Evolutionary conservation across 2,113 vertebrate genomes (phyloP).

Genomic region (Nyctibius bracteatus): DNA sequence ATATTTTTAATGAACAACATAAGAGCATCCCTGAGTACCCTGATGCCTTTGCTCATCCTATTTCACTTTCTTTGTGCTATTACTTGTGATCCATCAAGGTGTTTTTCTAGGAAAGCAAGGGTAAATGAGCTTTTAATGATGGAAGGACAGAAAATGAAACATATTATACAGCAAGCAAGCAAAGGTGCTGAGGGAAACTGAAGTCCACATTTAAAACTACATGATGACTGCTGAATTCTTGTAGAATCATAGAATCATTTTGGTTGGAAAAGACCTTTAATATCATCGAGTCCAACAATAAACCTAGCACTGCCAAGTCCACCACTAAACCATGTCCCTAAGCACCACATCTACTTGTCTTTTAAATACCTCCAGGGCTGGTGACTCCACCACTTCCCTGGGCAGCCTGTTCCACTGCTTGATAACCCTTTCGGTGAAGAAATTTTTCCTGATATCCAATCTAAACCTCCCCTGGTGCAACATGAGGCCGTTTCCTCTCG

Average conservation of each 20-base stretch:
- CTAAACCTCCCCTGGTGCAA: not conserved
- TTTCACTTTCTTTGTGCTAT: not conserved
- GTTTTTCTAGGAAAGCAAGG: not conserved
- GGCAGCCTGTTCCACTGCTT: not conserved
- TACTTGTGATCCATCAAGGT: not conserved
- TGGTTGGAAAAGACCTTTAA: not conserved
- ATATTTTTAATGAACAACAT: not conserved
- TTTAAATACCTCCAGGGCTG: not conserved
- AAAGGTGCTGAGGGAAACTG: not conserved
- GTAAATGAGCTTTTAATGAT: not conserved
- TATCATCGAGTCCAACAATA: not conserved
- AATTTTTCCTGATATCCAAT: not conserved
- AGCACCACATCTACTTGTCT: rapidly evolving
- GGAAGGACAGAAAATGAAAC: not conserved
- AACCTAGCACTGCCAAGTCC: not conserved
- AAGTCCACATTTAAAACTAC: not conserved
- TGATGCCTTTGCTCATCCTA: not conserved
- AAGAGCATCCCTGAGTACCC: not conserved
- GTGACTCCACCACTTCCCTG: not conserved
- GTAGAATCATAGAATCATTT: not conserved
- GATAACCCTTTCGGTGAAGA: not conserved
- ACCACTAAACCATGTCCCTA: not conserved
- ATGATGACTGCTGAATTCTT: not conserved
- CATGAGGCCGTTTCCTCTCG: not conserved
- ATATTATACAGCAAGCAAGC: not conserved